Percentiles rank a stretch among this genome's conserved stretches.
These are phyloP conservation scores for Ericerus pela DNA, from an alignment of 1,140 invertebrate genomes.

Conservation along the genomic window DNA sequence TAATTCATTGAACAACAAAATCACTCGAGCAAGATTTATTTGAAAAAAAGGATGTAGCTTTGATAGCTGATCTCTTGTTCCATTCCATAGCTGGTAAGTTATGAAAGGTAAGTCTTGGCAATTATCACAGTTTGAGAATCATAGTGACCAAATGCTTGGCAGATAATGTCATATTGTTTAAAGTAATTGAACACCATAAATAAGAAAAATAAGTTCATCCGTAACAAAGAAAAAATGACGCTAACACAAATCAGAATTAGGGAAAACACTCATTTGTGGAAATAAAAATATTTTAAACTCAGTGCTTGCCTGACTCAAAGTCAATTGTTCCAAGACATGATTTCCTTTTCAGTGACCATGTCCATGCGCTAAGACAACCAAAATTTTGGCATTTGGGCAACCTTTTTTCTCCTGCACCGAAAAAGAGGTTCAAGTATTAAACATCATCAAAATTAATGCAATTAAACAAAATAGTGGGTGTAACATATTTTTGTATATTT, in stretches of 20 bases:
- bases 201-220: constrained; percentile 62
- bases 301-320: constrained; percentile 58
- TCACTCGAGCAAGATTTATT: too few relatives aligned
- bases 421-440: too few relatives aligned
- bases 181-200: constrained; percentile 76
- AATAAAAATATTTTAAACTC: constrained; percentile 31
- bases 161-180: constrained; percentile 63
- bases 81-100: too few relatives aligned
- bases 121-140: constrained; percentile 72
- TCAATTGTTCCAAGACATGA: constrained; percentile 77
- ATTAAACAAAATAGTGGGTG: too few relatives aligned
- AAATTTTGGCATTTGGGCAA: constrained; percentile 84
- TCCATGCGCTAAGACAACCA: constrained; percentile 92
- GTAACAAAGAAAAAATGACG: constrained; percentile 32
- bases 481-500: too few relatives aligned
- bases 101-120: too few relatives aligned
- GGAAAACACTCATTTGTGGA: too few relatives aligned
- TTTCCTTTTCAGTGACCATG: constrained; percentile 93
- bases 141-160: constrained; percentile 76
- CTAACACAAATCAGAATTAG: too few relatives aligned
- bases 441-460: too few relatives aligned
- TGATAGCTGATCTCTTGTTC: too few relatives aligned
- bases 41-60: too few relatives aligned
- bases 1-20: too few relatives aligned
- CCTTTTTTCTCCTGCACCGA: constrained; percentile 44